Percentiles rank a stretch among this genome's conserved stretches.
phyloP scores from a whole-genome alignment of 2,113 vertebrate genomes.

The Guaruba guarouba region DNA sequence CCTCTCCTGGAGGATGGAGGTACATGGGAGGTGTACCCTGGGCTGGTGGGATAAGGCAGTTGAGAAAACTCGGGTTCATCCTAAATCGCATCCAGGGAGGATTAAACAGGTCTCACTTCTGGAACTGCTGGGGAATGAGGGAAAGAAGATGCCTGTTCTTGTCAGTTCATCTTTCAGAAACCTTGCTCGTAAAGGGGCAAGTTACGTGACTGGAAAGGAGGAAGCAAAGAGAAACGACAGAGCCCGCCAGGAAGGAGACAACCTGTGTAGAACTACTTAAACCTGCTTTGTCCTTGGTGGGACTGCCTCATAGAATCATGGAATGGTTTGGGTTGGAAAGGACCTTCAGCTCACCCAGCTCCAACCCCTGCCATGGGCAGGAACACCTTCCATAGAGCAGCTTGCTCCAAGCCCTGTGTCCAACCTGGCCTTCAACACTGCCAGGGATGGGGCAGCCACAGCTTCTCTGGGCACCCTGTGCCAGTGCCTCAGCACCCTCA shows the following conservation, averaged over 20 bases:
- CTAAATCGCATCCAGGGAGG: not conserved
- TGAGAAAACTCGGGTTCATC: rapidly evolving
- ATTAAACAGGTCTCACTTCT: not conserved
- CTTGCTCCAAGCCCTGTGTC: not conserved
- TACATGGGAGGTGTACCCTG: not conserved
- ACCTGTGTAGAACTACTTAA: not conserved
- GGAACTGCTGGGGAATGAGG: not conserved
- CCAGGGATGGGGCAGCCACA: not conserved
- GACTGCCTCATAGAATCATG: not conserved
- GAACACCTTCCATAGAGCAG: not conserved
- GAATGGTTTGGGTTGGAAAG: not conserved
- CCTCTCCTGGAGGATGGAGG: not conserved
- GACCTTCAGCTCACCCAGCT: not conserved
- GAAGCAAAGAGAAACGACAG: not conserved
- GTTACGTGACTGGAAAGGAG: rapidly evolving
- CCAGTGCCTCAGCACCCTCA: not conserved
- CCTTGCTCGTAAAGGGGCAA: not conserved
- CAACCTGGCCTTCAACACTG: too few species aligned
- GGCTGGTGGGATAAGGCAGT: not conserved
- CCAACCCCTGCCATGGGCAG: not conserved
- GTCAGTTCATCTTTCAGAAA: not conserved
- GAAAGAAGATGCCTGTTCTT: not conserved
- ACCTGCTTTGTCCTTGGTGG: not conserved
- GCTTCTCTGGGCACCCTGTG: not conserved
- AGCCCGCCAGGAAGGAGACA: not conserved